Evolutionary conservation across 2,888 invertebrate genomes (phyloP).

Genomic region (Trichopria drosophilae): DNA sequence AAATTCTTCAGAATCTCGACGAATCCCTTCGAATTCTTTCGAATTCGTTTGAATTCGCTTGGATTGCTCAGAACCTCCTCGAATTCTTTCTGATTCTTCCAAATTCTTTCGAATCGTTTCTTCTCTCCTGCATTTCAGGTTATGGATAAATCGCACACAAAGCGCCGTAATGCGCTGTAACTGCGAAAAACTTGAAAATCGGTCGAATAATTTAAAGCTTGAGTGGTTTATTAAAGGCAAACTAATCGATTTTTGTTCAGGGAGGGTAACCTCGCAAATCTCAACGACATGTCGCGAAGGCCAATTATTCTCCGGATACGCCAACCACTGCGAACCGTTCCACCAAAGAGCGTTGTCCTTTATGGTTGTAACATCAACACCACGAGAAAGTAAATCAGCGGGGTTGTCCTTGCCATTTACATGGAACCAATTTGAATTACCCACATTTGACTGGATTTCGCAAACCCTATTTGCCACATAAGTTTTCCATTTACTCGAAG

Average conservation of each 20-base stretch:
- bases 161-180: not conserved
- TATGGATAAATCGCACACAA: conserved; percentile 7
- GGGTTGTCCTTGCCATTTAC: not conserved
- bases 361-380: too few species aligned
- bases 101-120: not conserved
- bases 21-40: too few species aligned
- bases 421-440: not conserved
- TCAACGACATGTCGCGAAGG: not conserved
- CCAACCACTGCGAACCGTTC: not conserved
- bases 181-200: not conserved
- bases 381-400: too few species aligned
- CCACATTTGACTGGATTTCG: not conserved
- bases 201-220: not conserved
- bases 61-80: too few species aligned
- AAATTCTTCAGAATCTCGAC: too few species aligned
- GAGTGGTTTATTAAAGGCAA: not conserved
- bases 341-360: not conserved
- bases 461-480: not conserved
- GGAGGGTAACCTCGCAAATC: not conserved
- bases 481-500: too few species aligned
- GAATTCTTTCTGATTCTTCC: too few species aligned
- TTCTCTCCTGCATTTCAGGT: not conserved
- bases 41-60: too few species aligned
- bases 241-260: not conserved
- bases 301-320: not conserved